These are phyloP conservation scores for Pissodes strobi DNA, from an alignment of 1,140 invertebrate genomes.

Conservation along the genomic window DNA sequence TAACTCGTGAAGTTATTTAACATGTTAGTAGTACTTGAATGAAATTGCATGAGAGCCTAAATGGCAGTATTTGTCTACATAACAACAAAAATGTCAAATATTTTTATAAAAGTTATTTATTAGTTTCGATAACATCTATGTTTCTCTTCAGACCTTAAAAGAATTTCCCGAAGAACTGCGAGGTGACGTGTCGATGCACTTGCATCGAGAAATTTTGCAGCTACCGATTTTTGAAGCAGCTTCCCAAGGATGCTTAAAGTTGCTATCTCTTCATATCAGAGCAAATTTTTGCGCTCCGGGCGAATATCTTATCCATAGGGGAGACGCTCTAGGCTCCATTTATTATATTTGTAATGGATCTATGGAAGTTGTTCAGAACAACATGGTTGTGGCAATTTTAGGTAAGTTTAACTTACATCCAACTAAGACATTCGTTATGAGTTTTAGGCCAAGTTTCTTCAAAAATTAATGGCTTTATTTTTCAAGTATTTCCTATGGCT, in stretches of 20 bases:
- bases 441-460: no score
- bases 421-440: no score
- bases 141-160: slow-evolving; percentile 88
- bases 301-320: slow-evolving; percentile 95
- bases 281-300: slow-evolving; percentile 95
- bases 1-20: no score
- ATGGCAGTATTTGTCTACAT: neutral
- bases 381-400: slow-evolving; percentile 97
- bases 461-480: no score
- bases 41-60: no score
- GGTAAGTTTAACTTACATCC: no score
- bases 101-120: no score
- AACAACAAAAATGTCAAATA: no score
- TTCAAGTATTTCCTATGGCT: no score
- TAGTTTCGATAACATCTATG: no score
- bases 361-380: slow-evolving; percentile 97
- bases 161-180: slow-evolving; percentile 95
- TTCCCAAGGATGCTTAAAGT: slow-evolving; percentile 86
- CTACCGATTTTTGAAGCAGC: slow-evolving; percentile 92
- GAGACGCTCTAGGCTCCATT: slow-evolving; percentile 93
- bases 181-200: slow-evolving; percentile 93
- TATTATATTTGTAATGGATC: slow-evolving; percentile 97
- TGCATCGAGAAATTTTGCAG: slow-evolving; percentile 92
- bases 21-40: no score
- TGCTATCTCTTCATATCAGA: slow-evolving; percentile 86